phyloP scores from a whole-genome alignment of 2,113 vertebrate species.

The Pollachius pollachius region DNA sequence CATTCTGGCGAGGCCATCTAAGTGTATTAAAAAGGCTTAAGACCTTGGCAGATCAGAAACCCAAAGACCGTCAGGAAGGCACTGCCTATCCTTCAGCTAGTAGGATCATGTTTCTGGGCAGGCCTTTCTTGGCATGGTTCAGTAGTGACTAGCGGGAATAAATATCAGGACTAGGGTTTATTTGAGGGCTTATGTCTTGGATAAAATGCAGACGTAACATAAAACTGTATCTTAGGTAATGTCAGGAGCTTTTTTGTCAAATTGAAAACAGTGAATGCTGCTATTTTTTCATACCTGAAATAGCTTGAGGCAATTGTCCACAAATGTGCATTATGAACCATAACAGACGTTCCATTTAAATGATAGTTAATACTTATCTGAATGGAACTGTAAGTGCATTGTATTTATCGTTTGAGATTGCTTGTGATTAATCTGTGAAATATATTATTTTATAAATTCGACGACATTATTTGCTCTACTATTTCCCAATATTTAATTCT shows the following conservation, averaged over 20 bases:
- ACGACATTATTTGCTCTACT: too few species aligned
- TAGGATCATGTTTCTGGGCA: too few species aligned
- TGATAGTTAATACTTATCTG: slow-evolving; percentile 17
- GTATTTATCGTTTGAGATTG: too few species aligned
- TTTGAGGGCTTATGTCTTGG: slow-evolving; percentile 47
- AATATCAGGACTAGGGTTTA: slow-evolving; percentile 47
- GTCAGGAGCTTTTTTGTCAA: slow-evolving; percentile 39
- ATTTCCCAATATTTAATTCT: too few species aligned
- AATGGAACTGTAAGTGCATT: background rate
- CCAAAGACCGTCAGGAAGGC: too few species aligned
- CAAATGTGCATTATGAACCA: slow-evolving; percentile 15
- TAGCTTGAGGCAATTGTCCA: slow-evolving; percentile 27
- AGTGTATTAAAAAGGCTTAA: too few species aligned
- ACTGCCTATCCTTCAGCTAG: too few species aligned
- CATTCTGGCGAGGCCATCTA: too few species aligned
- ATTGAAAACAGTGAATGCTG: slow-evolving; percentile 36
- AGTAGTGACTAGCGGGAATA: slow-evolving; percentile 57
- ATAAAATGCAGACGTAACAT: slow-evolving; percentile 52
- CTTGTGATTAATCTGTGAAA: too few species aligned
- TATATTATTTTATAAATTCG: too few species aligned
- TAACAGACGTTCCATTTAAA: slow-evolving; percentile 31
- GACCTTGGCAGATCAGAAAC: too few species aligned
- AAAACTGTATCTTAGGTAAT: slow-evolving; percentile 36
- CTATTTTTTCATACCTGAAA: slow-evolving; percentile 16
- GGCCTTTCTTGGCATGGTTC: too few species aligned